These are phyloP conservation scores for Diplosoma virens DNA, from an alignment of 23 tunicate species.

Conservation along the genomic window DNA sequence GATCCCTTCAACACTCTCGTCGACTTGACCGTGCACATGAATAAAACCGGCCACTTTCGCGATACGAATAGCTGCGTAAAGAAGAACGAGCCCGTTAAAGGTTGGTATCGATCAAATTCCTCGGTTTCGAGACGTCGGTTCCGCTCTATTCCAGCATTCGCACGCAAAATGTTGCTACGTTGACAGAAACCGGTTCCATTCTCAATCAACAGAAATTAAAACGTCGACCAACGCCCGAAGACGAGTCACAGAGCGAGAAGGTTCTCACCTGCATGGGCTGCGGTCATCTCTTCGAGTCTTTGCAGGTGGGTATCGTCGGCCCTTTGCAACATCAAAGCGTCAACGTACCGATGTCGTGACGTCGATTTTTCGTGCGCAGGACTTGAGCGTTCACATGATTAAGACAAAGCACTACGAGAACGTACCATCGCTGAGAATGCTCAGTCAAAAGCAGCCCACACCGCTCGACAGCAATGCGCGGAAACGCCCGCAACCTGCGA, in stretches of 20 bases:
- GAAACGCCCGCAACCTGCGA: conserved; percentile 9
- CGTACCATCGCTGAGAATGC: conserved; percentile 83
- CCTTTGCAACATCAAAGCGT: no score
- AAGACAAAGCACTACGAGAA: conserved; percentile 93
- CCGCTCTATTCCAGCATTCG: no score
- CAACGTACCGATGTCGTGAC: not conserved
- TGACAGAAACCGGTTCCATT: no score
- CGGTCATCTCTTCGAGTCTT: conserved; percentile 77
- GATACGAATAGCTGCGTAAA: conserved; percentile 55
- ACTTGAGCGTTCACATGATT: conserved; percentile 91
- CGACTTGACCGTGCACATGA: conserved; percentile 94
- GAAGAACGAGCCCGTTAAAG: no score
- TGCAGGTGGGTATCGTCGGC: conserved; percentile 77
- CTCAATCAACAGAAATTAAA: conserved; percentile 17
- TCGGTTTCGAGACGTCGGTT: no score
- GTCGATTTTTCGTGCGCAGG: conserved; percentile 26
- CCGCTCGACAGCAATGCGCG: not conserved
- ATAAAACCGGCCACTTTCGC: conserved; percentile 87
- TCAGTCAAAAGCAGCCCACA: conserved; percentile 52
- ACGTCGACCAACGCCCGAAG: conserved; percentile 51
- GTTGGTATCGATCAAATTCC: no score
- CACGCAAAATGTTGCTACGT: no score
- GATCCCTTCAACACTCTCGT: conserved; percentile 75
- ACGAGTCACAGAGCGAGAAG: conserved; percentile 64
- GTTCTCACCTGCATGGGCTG: conserved; percentile 93